Conservation (phyloP, 2,888 invertebrate species). For the Cheilosia variabilis region DNA sequence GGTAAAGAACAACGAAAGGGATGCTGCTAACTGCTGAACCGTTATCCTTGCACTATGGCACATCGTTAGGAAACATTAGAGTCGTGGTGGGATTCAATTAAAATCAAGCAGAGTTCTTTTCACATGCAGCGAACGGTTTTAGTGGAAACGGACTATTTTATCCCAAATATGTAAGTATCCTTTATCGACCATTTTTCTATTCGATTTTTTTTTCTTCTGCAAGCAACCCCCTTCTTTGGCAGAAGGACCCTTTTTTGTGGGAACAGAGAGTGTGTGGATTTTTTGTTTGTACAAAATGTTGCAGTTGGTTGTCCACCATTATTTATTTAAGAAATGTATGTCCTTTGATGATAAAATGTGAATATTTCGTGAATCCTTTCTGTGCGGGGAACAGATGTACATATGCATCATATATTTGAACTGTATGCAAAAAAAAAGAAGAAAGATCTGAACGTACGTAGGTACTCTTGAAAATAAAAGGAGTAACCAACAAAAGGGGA, state of each 20-base stretch:
- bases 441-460: neutral
- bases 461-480: slow-evolving; percentile 57
- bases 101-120: slow-evolving; percentile 59
- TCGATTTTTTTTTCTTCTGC: slow-evolving; percentile 30
- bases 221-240: slow-evolving; percentile 52
- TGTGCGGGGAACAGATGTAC: slow-evolving; percentile 65
- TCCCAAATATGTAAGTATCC: slow-evolving; percentile 19
- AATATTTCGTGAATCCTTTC: slow-evolving; percentile 53
- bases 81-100: slow-evolving; percentile 73
- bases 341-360: slow-evolving; percentile 52
- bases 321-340: slow-evolving; percentile 67
- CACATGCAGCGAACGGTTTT: slow-evolving; percentile 46
- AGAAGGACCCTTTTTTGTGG: slow-evolving; percentile 59
- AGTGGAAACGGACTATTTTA: slow-evolving; percentile 3
- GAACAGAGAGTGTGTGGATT: slow-evolving; percentile 27
- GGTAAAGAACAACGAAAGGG: slow-evolving; percentile 62
- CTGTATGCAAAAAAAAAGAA: slow-evolving; percentile 56
- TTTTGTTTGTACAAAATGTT: slow-evolving; percentile 57
- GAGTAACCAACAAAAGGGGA: slow-evolving; percentile 65
- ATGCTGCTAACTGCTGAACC: slow-evolving; percentile 31
- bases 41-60: slow-evolving; percentile 54
- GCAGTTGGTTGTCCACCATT: slow-evolving; percentile 72
- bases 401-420: slow-evolving; percentile 51
- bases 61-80: slow-evolving; percentile 66
- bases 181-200: slow-evolving; percentile 56